Conservation (phyloP, 2,797 vertebrate species). For the Glyptemys insculpta region DNA sequence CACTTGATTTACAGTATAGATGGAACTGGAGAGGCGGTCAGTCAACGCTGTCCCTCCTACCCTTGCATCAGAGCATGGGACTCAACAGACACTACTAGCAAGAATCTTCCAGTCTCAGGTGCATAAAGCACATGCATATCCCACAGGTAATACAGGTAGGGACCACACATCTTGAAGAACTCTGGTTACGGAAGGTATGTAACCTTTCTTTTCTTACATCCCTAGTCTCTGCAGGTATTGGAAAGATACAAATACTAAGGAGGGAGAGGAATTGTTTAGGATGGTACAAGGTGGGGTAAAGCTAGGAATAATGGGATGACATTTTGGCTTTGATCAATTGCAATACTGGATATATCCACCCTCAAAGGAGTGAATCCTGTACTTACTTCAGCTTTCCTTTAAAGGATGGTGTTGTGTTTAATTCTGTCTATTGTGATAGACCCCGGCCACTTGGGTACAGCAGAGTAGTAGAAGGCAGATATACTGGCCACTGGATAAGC, state of each 20-base stretch:
- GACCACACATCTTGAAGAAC: not conserved
- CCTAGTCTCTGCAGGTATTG: not conserved
- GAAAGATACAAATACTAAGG: not conserved
- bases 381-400: not conserved
- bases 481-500: too few species aligned
- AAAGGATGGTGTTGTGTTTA: rapidly evolving
- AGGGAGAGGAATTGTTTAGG: not conserved
- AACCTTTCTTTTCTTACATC: not conserved
- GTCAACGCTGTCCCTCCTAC: not conserved
- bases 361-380: not conserved
- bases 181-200: not conserved
- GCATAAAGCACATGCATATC: too few species aligned
- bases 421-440: not conserved
- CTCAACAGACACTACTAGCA: not conserved
- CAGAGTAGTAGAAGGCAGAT: too few species aligned
- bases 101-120: not conserved
- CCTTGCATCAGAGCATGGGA: not conserved
- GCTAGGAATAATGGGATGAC: not conserved
- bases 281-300: not conserved
- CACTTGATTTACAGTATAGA: not conserved
- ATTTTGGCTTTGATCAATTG: not conserved
- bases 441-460: too few species aligned
- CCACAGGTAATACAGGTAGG: not conserved
- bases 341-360: not conserved
- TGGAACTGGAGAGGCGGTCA: not conserved